phyloP scores from a whole-genome alignment of 2,888 invertebrate species.

The Busseola fusca region DNA sequence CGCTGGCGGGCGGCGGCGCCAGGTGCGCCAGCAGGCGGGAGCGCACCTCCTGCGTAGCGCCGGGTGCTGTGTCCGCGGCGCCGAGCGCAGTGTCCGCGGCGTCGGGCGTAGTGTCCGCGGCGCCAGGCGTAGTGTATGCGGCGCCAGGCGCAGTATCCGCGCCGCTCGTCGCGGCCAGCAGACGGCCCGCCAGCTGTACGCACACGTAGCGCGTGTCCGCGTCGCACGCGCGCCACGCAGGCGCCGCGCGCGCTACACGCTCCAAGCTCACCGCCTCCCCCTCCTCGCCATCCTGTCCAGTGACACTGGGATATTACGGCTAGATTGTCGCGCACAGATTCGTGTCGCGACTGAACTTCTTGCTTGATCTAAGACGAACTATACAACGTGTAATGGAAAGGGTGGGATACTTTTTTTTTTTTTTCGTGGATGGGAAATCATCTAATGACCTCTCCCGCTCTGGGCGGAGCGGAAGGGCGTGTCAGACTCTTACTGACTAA shows the following conservation, averaged over 20 bases:
- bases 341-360: too few species aligned
- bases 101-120: too few species aligned
- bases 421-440: too few species aligned
- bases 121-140: neutral
- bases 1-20: constrained; percentile 46
- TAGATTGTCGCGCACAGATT: too few species aligned
- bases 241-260: constrained; percentile 24
- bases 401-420: too few species aligned
- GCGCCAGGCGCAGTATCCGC: accelerated
- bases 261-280: constrained; percentile 8
- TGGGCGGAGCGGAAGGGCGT: too few species aligned
- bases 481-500: too few species aligned
- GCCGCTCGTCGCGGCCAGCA: constrained; percentile 18
- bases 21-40: constrained; percentile 38
- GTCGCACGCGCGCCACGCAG: constrained; percentile 40
- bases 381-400: too few species aligned
- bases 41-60: constrained; percentile 16
- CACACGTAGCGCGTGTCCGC: constrained; percentile 27
- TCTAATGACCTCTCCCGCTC: too few species aligned
- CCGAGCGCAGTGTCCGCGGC: neutral
- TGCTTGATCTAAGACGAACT: too few species aligned
- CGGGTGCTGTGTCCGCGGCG: neutral
- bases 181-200: constrained; percentile 48
- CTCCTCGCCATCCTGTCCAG: neutral
- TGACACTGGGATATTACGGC: too few species aligned